Evolutionary conservation across 2,797 vertebrate species (phyloP).

Genomic region (Chromis chromis): DNA sequence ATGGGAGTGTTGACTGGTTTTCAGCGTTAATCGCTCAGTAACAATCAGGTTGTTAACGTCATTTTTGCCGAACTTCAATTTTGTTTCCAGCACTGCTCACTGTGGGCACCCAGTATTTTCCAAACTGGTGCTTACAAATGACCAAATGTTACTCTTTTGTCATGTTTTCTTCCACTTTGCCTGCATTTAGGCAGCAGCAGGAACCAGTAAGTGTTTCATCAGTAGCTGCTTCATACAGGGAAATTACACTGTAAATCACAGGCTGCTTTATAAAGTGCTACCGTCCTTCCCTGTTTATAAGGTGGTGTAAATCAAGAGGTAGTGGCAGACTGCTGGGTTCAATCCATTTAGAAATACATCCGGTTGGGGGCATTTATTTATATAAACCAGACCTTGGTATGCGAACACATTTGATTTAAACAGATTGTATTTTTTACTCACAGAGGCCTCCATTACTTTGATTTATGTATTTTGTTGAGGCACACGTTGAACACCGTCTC

Average conservation of each 20-base stretch:
- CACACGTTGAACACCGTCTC: neutral
- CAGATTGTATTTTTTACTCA: constrained; percentile 29
- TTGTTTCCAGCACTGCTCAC: neutral
- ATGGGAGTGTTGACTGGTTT: neutral
- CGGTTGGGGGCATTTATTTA: constrained; percentile 28
- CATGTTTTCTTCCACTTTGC: neutral
- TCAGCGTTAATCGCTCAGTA: neutral
- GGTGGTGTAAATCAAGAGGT: constrained; percentile 49
- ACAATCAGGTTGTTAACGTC: neutral
- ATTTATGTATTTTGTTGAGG: constrained; percentile 29
- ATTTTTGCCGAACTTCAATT: neutral
- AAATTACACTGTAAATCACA: constrained; percentile 22
- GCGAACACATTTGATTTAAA: constrained; percentile 37
- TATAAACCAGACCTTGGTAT: constrained; percentile 38
- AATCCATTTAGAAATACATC: constrained; percentile 52
- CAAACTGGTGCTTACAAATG: neutral
- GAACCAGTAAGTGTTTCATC: neutral
- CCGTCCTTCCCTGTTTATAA: constrained; percentile 56
- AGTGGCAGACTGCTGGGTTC: constrained; percentile 32
- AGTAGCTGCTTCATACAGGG: neutral
- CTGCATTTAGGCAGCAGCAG: neutral
- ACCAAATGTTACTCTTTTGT: neutral
- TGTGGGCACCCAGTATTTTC: neutral
- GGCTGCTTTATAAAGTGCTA: constrained; percentile 1
- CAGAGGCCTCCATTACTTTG: constrained; percentile 36